Conservation (phyloP, 2,113 vertebrate species). For the Syrrhaptes paradoxus region DNA sequence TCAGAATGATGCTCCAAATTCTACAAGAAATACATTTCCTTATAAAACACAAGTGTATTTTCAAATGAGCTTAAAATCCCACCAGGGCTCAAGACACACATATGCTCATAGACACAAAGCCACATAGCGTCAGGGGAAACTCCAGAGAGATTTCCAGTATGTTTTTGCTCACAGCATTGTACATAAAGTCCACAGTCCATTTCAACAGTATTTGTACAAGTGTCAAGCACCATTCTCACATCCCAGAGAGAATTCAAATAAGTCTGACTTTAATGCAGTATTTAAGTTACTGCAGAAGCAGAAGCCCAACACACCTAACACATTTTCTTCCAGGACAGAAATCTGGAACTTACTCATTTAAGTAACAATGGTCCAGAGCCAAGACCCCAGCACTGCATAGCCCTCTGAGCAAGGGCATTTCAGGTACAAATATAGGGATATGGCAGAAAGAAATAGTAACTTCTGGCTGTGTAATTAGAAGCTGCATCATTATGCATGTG, state of each 20-base stretch:
- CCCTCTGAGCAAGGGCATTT: background rate
- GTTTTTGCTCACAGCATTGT: background rate
- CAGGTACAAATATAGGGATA: background rate
- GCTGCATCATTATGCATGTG: slow-evolving; percentile 11
- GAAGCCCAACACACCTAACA: background rate
- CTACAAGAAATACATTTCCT: background rate
- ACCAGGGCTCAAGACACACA: background rate
- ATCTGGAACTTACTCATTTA: background rate
- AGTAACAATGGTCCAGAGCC: background rate
- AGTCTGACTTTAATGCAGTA: background rate
- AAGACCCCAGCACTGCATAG: background rate
- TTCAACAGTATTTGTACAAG: background rate
- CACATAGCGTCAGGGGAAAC: background rate
- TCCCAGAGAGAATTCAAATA: too few species aligned
- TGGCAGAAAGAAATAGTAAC: background rate
- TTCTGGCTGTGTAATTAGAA: slow-evolving; percentile 2
- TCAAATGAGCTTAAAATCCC: background rate
- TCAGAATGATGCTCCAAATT: background rate
- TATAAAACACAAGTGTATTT: background rate
- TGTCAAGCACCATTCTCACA: background rate
- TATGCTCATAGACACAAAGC: background rate
- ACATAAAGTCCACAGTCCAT: background rate
- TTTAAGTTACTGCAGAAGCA: background rate
- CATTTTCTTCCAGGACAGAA: background rate
- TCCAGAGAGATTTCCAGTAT: background rate